Conservation (phyloP, 2,888 invertebrate genomes). For the Autographa gamma region DNA sequence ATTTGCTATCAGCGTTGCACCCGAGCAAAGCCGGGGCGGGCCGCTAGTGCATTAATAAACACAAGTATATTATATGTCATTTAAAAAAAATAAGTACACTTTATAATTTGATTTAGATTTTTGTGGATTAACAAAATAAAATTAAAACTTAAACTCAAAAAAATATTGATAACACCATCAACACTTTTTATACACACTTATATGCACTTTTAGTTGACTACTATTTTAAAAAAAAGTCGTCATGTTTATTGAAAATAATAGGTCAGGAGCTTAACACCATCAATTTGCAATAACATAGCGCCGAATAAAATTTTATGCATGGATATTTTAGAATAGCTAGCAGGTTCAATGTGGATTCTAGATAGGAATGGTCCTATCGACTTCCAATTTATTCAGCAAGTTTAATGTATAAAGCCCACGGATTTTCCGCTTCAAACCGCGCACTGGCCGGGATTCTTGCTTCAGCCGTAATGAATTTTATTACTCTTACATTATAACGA, state of each 20-base stretch:
- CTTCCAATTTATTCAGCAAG: conserved; percentile 80
- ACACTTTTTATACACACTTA: too few species aligned
- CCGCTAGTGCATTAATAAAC: too few species aligned
- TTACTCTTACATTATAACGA: conserved; percentile 72
- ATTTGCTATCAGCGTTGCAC: too few species aligned
- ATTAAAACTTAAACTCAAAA: too few species aligned
- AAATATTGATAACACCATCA: too few species aligned
- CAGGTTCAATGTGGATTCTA: conserved; percentile 68
- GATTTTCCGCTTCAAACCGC: conserved; percentile 73
- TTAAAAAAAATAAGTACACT: too few species aligned
- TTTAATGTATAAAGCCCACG: conserved; percentile 78
- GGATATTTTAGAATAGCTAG: conserved; percentile 67
- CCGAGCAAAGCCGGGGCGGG: too few species aligned
- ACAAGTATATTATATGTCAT: too few species aligned
- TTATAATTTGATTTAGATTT: too few species aligned
- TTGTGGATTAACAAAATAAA: too few species aligned
- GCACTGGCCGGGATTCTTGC: conserved; percentile 70
- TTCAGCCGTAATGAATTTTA: conserved; percentile 79
- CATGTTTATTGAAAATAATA: conserved; percentile 33
- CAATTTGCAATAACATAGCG: conserved; percentile 57
- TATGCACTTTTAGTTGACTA: too few species aligned
- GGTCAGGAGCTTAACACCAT: conserved; percentile 36
- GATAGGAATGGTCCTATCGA: conserved; percentile 77
- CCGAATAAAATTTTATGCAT: conserved; percentile 69
- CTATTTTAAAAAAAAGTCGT: conserved; percentile 1